Conservation (phyloP, 2,113 vertebrate species). For the Sorex fumeus region DNA sequence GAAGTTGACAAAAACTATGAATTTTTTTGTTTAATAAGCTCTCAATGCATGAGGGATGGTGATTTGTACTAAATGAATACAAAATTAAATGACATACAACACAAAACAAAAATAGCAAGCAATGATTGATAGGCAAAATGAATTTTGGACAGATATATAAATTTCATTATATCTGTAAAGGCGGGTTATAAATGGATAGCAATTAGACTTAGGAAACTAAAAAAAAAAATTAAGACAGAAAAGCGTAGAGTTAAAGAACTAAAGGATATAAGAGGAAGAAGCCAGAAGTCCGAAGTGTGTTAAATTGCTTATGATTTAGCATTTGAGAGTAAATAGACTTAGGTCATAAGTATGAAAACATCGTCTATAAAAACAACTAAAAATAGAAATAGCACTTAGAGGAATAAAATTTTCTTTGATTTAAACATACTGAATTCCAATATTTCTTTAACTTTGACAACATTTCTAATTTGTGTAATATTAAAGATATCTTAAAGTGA, state of each 20-base stretch:
- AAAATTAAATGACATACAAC: not conserved
- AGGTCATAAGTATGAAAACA: not conserved
- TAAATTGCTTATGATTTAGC: not conserved
- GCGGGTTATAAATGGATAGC: not conserved
- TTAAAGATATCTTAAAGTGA: not conserved
- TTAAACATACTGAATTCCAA: not conserved
- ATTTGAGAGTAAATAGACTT: no score
- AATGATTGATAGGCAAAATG: not conserved
- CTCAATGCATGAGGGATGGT: not conserved
- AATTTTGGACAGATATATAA: no score
- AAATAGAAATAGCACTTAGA: not conserved
- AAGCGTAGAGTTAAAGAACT: not conserved
- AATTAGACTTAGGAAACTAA: not conserved
- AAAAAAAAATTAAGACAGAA: not conserved
- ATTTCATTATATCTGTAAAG: not conserved
- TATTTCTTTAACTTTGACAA: no score
- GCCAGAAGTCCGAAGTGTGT: not conserved
- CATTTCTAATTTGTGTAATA: no score
- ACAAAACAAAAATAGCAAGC: not conserved
- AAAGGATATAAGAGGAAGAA: rapidly evolving
- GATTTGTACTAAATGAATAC: not conserved
- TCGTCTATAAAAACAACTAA: not conserved
- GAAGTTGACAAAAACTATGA: not conserved
- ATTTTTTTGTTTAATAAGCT: not conserved
- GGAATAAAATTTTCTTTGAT: not conserved